phyloP scores from a whole-genome alignment of 2,888 invertebrate genomes.

The Coenonympha arcania region DNA sequence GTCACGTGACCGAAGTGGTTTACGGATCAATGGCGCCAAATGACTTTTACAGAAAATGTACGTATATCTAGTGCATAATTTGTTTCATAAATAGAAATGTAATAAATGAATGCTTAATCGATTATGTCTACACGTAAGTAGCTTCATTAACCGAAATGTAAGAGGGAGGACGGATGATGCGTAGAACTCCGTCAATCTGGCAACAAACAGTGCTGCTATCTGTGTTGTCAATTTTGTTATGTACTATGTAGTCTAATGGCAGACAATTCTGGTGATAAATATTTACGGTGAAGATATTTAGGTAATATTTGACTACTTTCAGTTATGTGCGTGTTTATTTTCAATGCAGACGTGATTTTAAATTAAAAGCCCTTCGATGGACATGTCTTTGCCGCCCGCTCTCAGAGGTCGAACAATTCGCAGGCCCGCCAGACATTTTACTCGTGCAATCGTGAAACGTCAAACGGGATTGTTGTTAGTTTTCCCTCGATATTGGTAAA shows the following conservation, averaged over 20 bases:
- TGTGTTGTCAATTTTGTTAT: conserved; percentile 84
- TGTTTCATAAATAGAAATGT: conserved; percentile 31
- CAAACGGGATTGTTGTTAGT: conserved; percentile 57
- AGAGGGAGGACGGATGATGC: conserved; percentile 45
- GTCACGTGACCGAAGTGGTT: conserved; percentile 72
- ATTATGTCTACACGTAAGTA: conserved; percentile 35
- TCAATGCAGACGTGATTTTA: conserved; percentile 14
- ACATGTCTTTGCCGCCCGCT: conserved; percentile 13
- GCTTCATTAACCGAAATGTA: conserved; percentile 31
- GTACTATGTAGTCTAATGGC: conserved; percentile 74
- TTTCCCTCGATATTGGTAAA: conserved; percentile 32
- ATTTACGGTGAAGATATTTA: conserved; percentile 68
- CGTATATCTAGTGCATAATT: conserved; percentile 48
- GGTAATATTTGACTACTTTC: conserved; percentile 49
- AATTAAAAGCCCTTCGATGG: not conserved
- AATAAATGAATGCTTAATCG: conserved; percentile 35
- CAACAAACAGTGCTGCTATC: conserved; percentile 81
- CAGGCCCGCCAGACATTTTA: conserved; percentile 70
- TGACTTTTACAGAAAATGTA: conserved; percentile 70
- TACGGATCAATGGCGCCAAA: conserved; percentile 76
- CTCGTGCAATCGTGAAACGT: conserved; percentile 68
- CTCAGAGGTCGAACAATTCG: conserved; percentile 32
- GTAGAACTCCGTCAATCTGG: conserved; percentile 72
- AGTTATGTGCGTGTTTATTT: conserved; percentile 42
- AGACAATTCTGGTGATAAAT: conserved; percentile 77